Percentiles rank a stretch among this genome's conserved stretches.
phyloP scores from a whole-genome alignment of 2,113 vertebrate species.

The Alligator mississippiensis region DNA sequence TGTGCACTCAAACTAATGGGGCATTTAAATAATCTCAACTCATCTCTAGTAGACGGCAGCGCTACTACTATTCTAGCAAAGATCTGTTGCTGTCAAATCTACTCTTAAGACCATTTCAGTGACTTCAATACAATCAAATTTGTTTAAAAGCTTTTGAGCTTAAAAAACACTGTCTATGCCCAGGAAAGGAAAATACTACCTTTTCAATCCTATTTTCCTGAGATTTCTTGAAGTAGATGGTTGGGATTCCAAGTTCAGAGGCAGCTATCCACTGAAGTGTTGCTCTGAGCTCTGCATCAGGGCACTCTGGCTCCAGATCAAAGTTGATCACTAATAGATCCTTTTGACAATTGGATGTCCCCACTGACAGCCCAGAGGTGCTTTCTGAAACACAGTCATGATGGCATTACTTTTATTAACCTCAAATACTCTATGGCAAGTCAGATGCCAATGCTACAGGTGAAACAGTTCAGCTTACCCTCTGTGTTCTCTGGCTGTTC shows the following conservation, averaged over 20 bases:
- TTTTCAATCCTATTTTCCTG: conserved; percentile 88
- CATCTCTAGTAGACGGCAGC: neutral
- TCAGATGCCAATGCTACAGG: conserved; percentile 11
- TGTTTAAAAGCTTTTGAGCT: neutral
- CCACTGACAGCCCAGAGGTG: conserved; percentile 72
- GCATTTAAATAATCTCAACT: too few species aligned
- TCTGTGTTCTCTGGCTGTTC: conserved; percentile 82
- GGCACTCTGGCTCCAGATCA: conserved; percentile 87
- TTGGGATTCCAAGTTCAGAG: conserved; percentile 91
- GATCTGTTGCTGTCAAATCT: neutral
- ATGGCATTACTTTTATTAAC: neutral
- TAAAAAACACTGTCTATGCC: neutral
- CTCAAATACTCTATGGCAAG: neutral
- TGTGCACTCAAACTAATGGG: too few species aligned
- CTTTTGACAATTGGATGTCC: conserved; percentile 76
- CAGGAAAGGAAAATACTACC: conserved; percentile 71
- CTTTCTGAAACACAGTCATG: conserved; percentile 80
- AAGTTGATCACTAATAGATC: conserved; percentile 92
- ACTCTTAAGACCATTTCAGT: neutral
- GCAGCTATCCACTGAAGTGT: conserved; percentile 96
- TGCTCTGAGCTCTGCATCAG: conserved; percentile 86
- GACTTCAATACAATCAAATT: neutral
- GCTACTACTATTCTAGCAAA: neutral
- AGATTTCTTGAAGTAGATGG: conserved; percentile 92
- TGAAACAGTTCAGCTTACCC: conserved; percentile 82